Conservation (phyloP, 2,797 vertebrate genomes). For the Malurus leucopterus region DNA sequence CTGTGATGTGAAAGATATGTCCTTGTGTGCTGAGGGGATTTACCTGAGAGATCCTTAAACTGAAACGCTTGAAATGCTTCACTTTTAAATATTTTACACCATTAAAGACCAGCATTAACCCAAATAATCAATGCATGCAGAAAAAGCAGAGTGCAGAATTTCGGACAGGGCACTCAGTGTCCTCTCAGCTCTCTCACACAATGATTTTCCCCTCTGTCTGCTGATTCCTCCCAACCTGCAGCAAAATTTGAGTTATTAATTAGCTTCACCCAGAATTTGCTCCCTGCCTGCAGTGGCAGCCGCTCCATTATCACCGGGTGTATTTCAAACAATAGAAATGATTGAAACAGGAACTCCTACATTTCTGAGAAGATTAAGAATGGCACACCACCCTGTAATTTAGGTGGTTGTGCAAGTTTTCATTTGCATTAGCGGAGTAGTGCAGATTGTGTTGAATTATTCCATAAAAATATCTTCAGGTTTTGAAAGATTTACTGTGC, state of each 20-base stretch:
- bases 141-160: neutral
- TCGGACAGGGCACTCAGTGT: neutral
- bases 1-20: neutral
- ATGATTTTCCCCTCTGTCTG: neutral
- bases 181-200: neutral
- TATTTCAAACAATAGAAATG: constrained; percentile 54
- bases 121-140: neutral
- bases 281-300: constrained; percentile 41
- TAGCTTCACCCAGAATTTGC: constrained; percentile 2
- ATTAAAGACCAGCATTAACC: neutral
- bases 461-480: constrained; percentile 15
- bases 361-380: constrained; percentile 57
- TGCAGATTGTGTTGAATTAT: constrained; percentile 15
- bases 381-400: constrained; percentile 64
- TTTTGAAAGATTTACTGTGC: constrained; percentile 15
- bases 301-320: constrained; percentile 38
- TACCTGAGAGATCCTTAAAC: neutral
- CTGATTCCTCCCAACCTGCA: neutral
- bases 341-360: constrained; percentile 68
- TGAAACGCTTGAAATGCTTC: neutral
- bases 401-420: constrained; percentile 38
- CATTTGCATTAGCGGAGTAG: constrained; percentile 45
- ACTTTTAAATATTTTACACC: neutral
- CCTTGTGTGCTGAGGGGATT: neutral
- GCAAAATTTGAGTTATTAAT: constrained; percentile 23